These are phyloP conservation scores for Bradypodion pumilum DNA, from an alignment of 2,797 vertebrate species.

Conservation along the genomic window DNA sequence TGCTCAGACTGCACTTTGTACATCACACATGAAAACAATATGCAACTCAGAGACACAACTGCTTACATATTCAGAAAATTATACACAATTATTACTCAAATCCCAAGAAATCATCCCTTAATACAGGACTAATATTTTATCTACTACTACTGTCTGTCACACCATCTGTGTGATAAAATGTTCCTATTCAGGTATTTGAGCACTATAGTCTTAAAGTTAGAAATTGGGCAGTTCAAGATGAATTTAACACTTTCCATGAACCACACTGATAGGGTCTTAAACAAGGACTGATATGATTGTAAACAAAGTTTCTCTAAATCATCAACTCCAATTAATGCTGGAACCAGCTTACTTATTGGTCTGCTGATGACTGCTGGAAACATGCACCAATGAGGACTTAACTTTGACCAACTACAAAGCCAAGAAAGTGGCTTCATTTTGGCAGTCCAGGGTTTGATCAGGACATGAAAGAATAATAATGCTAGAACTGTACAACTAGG, in stretches of 20 bases:
- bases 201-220: background rate
- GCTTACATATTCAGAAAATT: background rate
- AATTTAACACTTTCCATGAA: background rate
- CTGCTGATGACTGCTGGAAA: too few relatives aligned
- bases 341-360: too few relatives aligned
- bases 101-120: background rate
- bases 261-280: background rate
- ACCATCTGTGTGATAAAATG: background rate
- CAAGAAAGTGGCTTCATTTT: too few relatives aligned
- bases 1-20: background rate
- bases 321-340: background rate
- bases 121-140: background rate
- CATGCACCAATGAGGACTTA: too few relatives aligned
- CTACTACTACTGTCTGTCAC: background rate
- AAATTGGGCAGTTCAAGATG: background rate
- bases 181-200: background rate
- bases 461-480: too few relatives aligned
- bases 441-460: too few relatives aligned
- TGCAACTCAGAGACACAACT: background rate
- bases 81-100: background rate
- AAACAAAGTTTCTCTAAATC: background rate
- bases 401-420: too few relatives aligned
- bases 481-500: background rate
- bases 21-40: background rate
- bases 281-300: background rate